These are phyloP conservation scores for Gnathonemus longibarbis DNA, from an alignment of 2,113 vertebrate species.

Conservation along the genomic window DNA sequence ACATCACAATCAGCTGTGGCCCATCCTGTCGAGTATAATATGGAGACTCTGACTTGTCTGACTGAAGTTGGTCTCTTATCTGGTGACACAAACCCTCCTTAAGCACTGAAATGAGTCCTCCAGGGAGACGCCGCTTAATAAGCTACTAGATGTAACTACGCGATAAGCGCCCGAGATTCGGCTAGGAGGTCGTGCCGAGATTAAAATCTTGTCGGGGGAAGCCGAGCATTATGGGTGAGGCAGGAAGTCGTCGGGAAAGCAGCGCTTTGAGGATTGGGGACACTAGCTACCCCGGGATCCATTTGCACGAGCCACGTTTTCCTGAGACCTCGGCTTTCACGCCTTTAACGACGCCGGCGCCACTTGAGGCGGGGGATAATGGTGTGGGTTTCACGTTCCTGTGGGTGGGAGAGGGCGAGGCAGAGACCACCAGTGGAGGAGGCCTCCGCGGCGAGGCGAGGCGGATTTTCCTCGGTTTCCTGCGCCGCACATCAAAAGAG, in stretches of 20 bases:
- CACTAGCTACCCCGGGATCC: not conserved
- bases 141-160: not conserved
- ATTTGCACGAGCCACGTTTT: not conserved
- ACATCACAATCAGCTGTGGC: conserved; percentile 7
- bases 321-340: not conserved
- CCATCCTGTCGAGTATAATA: not conserved
- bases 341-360: not conserved
- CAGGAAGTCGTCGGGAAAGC: conserved; percentile 15
- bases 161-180: not conserved
- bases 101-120: not conserved
- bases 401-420: not conserved
- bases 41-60: not conserved
- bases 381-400: not conserved
- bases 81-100: not conserved
- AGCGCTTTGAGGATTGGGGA: not conserved
- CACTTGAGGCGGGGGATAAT: not conserved
- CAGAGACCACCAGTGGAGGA: not conserved
- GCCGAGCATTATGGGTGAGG: not conserved
- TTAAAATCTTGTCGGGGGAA: conserved; percentile 15
- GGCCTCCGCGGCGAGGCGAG: not conserved
- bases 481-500: not conserved
- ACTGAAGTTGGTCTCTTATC: not conserved
- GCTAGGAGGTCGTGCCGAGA: not conserved
- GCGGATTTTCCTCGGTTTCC: not conserved
- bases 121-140: not conserved